Base-by-base conservation (phyloP, 2,113 vertebrate species). In the Platysteira castanea region DNA sequence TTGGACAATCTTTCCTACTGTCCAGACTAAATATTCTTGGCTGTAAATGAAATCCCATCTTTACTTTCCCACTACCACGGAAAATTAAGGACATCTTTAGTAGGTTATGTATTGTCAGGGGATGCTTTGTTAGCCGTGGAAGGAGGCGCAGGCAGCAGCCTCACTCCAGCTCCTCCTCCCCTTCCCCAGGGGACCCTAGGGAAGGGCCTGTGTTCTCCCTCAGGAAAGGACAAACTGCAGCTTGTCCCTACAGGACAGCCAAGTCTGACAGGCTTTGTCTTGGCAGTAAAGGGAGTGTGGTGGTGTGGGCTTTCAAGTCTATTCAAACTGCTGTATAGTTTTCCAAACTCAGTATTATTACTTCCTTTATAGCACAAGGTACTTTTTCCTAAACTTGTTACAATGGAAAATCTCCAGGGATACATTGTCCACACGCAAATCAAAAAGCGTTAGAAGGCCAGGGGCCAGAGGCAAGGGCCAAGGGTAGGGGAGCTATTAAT, bases 321-420 rank as follows among this genome's bases (percentile, higher is more conserved):
- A 86, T 84, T 95, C 81, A 97, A 97, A 76, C 84, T 86, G 59
- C 74, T 88, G 8, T 94, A 79, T 92, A 96, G 87, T 97, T 97
- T 96, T 97, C 74, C 87, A 97, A 84, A 97, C 95, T 97, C 24
- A 47, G 15, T 95, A 92, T 95, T 98, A 97, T 98, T 98, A 96
- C 97, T 98, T 98, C 97, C 98, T 97, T 96, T 96, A 92, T 84
- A 95, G 79, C 79, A 86, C 94, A 70, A 86, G 93, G 85, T 86
- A 67, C 76, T 85, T 97, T 97, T 95, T 93, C 89, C 87, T 95
- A 88, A 79, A 95, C 78, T 97, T 96, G 92, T 65, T 93, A 96
- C 3, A 11, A 80, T 97, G 97, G 97, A 98, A 96, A 87, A 90
- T 47, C 96, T 98, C 96, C 97, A 97, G 80, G 83, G 83, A 50